Evolutionary conservation across 2,113 vertebrate species (phyloP).

Genomic region (Takifugu bimaculatus): DNA sequence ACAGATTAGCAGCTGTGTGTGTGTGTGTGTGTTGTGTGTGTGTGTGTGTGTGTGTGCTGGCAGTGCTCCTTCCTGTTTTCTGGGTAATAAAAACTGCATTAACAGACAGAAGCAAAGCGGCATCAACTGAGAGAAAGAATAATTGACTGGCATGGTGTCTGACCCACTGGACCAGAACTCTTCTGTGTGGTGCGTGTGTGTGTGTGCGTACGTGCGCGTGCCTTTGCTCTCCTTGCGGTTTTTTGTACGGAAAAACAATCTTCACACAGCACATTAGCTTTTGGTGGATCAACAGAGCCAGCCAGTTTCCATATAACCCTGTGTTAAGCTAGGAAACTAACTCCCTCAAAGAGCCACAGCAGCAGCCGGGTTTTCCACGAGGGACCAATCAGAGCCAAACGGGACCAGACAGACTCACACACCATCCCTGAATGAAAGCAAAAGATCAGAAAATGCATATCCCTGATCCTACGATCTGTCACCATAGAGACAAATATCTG

Average conservation of each 20-base stretch:
- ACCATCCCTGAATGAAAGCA: conserved; percentile 18
- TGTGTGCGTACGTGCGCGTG: conserved; percentile 28
- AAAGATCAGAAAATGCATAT: neutral
- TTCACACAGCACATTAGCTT: conserved; percentile 57
- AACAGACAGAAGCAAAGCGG: conserved; percentile 50
- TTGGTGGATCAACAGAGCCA: conserved; percentile 46
- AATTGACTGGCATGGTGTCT: conserved; percentile 36
- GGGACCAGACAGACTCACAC: conserved; percentile 10
- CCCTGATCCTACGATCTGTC: neutral
- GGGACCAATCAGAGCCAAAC: conserved; percentile 20
- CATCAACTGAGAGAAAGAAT: conserved; percentile 39
- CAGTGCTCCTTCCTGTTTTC: conserved; percentile 37
- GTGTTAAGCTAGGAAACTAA: conserved; percentile 48
- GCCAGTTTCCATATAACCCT: conserved; percentile 63
- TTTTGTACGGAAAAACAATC: conserved; percentile 59
- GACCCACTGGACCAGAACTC: conserved; percentile 52
- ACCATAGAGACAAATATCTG: too few relatives aligned
- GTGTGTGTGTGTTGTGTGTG: conserved; percentile 19
- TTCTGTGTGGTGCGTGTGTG: conserved; percentile 15
- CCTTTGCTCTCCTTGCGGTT: conserved; percentile 33
- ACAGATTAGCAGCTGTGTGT: conserved; percentile 5
- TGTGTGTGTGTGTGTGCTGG: conserved; percentile 32
- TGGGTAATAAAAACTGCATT: conserved; percentile 51
- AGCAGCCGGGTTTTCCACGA: conserved; percentile 47
- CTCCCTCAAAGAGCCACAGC: conserved; percentile 40